These are phyloP conservation scores for Drosophila elegans DNA, from an alignment of 1,140 invertebrate genomes.

Conservation along the genomic window DNA sequence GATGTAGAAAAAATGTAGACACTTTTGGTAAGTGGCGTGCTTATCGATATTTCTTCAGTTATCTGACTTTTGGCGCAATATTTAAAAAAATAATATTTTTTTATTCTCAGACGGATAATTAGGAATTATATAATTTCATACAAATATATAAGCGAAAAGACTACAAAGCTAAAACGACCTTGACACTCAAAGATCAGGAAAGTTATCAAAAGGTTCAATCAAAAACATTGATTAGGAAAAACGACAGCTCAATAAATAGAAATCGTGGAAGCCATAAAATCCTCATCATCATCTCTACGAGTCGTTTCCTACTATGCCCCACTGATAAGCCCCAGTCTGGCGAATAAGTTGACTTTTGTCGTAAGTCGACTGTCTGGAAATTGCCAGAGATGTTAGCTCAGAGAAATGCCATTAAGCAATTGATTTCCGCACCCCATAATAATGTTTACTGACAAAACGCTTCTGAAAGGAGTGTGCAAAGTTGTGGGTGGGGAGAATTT, in stretches of 20 bases:
- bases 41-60: no score
- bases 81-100: no score
- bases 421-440: constrained; percentile 18
- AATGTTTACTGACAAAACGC: constrained; percentile 52
- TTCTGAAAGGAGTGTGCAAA: constrained; percentile 16
- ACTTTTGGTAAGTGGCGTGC: no score
- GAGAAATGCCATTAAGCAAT: constrained; percentile 38
- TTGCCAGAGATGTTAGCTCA: constrained; percentile 28
- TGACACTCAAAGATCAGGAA: background rate
- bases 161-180: background rate
- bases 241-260: constrained; percentile 1
- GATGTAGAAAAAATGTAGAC: no score
- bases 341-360: constrained; percentile 22
- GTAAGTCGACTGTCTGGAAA: constrained; percentile 40
- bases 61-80: no score
- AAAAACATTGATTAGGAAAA: constrained; percentile 32
- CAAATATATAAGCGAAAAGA: background rate
- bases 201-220: constrained; percentile 26
- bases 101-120: no score
- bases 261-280: constrained; percentile 48
- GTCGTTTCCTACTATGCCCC: constrained; percentile 12
- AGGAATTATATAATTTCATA: no score
- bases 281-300: constrained; percentile 29
- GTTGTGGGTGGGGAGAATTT: background rate
- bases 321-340: constrained; percentile 51